Evolutionary conservation across 2,888 invertebrate genomes (phyloP).

Genomic region (Melinaea marsaeus): DNA sequence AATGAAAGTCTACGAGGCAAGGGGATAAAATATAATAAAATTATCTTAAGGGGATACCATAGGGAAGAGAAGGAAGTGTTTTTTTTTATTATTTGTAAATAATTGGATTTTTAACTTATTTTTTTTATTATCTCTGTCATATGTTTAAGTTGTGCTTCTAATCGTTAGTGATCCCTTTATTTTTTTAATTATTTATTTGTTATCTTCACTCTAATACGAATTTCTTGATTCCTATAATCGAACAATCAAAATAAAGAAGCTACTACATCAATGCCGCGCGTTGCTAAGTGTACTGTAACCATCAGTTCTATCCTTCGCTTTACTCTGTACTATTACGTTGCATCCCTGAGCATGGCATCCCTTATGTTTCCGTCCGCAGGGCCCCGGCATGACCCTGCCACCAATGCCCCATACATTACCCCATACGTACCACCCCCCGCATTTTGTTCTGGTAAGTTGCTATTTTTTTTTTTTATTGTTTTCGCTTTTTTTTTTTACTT

Average conservation of each 20-base stretch:
- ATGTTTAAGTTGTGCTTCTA: background rate
- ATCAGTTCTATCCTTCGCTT: conserved; percentile 1
- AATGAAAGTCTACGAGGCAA: too few species aligned
- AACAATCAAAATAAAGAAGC: too few species aligned
- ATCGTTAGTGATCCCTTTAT: conserved; percentile 8
- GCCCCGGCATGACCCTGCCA: conserved; percentile 74
- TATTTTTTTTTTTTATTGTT: conserved; percentile 36
- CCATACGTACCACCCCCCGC: conserved; percentile 76
- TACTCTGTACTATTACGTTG: conserved; percentile 40
- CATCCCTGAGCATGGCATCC: conserved; percentile 68
- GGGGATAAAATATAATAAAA: too few species aligned
- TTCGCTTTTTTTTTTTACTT: conserved; percentile 30
- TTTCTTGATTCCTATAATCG: too few species aligned
- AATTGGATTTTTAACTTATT: conserved; percentile 1
- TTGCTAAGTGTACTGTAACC: background rate
- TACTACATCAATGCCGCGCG: too few species aligned
- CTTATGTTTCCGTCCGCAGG: conserved; percentile 71
- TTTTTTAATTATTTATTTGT: conserved; percentile 3
- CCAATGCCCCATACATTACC: conserved; percentile 75
- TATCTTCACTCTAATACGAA: too few species aligned
- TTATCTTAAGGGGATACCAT: too few species aligned
- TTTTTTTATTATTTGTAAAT: too few species aligned
- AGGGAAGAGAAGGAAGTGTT: too few species aligned
- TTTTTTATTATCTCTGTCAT: background rate
- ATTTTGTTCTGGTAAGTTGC: conserved; percentile 76